phyloP scores from a whole-genome alignment of 2,797 vertebrate species.

The Pachyuromys duprasi region DNA sequence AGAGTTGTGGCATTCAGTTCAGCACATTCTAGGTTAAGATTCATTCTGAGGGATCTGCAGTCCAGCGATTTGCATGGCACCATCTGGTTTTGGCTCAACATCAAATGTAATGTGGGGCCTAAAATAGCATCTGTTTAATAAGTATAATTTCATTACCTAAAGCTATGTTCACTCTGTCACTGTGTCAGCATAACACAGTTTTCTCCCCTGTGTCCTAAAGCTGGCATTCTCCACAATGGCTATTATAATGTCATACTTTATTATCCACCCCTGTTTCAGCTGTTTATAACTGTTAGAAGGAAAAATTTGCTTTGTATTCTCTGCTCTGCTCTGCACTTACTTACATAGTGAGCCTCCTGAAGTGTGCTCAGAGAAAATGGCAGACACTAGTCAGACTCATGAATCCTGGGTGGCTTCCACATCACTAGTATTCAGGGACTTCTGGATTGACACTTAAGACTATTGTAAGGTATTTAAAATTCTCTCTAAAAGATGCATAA shows the following conservation, averaged over 20 bases:
- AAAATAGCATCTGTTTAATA: constrained; percentile 65
- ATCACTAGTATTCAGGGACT: neutral
- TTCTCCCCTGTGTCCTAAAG: neutral
- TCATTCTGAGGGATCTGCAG: neutral
- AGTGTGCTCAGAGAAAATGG: neutral
- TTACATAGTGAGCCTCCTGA: neutral
- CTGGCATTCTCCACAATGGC: constrained; percentile 44
- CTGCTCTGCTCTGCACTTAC: neutral
- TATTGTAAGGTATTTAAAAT: neutral
- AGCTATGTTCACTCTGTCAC: constrained; percentile 71
- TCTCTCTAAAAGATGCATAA: neutral
- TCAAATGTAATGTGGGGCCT: constrained; percentile 17
- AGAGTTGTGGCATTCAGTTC: neutral
- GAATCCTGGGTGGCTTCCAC: accelerated
- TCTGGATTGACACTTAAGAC: neutral
- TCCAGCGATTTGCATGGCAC: constrained; percentile 52
- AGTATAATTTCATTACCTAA: constrained; percentile 64
- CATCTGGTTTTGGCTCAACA: constrained; percentile 63
- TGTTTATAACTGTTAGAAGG: constrained; percentile 60
- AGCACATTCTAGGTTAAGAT: neutral
- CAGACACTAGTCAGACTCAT: neutral
- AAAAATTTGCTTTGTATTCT: neutral
- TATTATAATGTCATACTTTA: constrained; percentile 72
- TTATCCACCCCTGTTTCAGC: constrained; percentile 23
- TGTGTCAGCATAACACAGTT: constrained; percentile 3